phyloP scores from a whole-genome alignment of 2,797 vertebrate species.

The Liparis tanakae region DNA sequence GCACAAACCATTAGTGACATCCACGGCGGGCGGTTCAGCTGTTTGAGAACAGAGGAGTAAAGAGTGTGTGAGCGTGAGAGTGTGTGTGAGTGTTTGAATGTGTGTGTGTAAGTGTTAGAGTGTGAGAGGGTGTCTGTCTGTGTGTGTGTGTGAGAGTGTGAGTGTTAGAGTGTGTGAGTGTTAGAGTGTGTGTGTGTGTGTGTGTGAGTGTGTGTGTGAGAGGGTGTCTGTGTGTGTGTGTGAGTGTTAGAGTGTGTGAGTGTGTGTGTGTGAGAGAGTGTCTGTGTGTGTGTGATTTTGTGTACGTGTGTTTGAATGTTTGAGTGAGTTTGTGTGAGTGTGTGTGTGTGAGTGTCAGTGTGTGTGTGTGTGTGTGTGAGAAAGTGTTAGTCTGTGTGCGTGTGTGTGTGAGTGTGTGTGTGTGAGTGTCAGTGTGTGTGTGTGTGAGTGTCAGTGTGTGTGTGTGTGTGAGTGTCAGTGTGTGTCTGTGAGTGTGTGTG shows the following conservation, averaged over 20 bases:
- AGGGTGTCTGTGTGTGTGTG: neutral
- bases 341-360: too few relatives aligned
- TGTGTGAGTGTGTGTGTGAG: neutral
- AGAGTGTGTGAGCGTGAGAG: neutral
- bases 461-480: neutral
- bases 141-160: neutral
- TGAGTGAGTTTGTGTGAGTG: too few relatives aligned
- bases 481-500: constrained; percentile 1
- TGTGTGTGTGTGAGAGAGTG: neutral
- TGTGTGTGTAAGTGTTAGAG: neutral
- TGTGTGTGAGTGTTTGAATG: neutral
- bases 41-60: constrained; percentile 8
- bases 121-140: too few relatives aligned
- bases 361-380: too few relatives aligned
- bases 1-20: constrained; percentile 13
- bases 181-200: neutral
- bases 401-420: too few relatives aligned
- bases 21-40: neutral
- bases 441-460: neutral
- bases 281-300: too few relatives aligned
- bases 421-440: neutral
- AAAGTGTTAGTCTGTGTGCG: too few relatives aligned
- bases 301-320: too few relatives aligned
- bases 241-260: neutral
- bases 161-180: constrained; percentile 37